These are phyloP conservation scores for Limonius californicus DNA, from an alignment of 1,140 invertebrate species.

Conservation along the genomic window DNA sequence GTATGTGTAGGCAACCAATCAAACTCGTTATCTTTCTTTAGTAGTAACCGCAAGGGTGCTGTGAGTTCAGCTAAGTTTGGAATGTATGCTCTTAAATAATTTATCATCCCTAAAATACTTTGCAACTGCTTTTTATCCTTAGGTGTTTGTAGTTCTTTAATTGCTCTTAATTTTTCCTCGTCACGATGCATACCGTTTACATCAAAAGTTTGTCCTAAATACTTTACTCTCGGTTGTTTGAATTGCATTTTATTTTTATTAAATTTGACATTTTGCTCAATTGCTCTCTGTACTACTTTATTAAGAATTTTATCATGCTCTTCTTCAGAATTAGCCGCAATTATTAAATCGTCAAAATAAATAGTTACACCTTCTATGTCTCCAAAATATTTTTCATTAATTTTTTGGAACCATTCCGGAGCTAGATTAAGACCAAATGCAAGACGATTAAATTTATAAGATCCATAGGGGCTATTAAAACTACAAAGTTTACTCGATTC, in stretches of 20 bases:
- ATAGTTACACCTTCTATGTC: conserved; percentile 26
- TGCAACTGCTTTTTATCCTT: conserved; percentile 40
- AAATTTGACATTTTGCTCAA: not conserved
- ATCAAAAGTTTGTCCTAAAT: conserved; percentile 15
- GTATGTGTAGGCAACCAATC: not conserved
- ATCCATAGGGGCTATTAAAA: conserved; percentile 32
- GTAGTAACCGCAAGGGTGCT: conserved; percentile 23
- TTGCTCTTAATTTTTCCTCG: conserved; percentile 24
- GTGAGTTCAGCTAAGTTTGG: conserved; percentile 11
- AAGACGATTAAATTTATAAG: conserved; percentile 30
- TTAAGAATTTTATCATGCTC: conserved; percentile 37
- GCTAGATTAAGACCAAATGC: conserved; percentile 29
- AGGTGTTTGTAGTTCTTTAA: conserved; percentile 35
- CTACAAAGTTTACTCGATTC: conserved; percentile 31
- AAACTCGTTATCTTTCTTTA: conserved; percentile 29
- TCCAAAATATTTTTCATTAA: conserved; percentile 24
- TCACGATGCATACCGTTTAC: conserved; percentile 27
- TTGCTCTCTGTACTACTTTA: conserved; percentile 17
- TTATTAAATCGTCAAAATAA: conserved; percentile 38
- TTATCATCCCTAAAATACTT: conserved; percentile 37
- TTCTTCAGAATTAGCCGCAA: conserved; percentile 26
- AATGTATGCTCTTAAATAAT: conserved; percentile 35
- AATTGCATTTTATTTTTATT: conserved; percentile 18
- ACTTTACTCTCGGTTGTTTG: not conserved
- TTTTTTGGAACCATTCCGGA: conserved; percentile 29